Percentiles rank a stretch among this genome's conserved stretches.
These are phyloP conservation scores for Psilopogon haemacephalus DNA, from an alignment of 2,113 vertebrate species.

Conservation along the genomic window DNA sequence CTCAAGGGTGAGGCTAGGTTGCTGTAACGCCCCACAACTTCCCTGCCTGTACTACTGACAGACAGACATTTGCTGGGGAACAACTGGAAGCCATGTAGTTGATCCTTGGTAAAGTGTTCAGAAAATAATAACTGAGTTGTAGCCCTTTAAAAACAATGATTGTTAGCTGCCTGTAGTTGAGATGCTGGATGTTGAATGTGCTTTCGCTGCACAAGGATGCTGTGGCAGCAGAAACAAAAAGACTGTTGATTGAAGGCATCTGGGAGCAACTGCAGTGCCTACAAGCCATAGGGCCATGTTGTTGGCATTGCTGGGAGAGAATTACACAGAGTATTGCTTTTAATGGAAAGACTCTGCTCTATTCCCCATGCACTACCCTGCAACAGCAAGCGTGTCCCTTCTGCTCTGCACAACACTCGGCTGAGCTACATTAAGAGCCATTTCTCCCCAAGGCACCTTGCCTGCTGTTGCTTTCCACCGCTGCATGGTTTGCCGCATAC, in stretches of 20 bases:
- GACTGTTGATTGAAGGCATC: neutral
- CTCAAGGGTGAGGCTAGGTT: neutral
- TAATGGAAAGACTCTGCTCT: neutral
- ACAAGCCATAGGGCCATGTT: neutral
- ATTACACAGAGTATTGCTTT: neutral
- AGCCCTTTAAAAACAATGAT: neutral
- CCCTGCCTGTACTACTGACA: neutral
- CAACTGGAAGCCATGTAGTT: neutral
- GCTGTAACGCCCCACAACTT: neutral
- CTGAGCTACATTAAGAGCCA: neutral
- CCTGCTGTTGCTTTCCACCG: neutral
- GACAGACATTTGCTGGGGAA: neutral
- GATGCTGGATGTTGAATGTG: neutral
- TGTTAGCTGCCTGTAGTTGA: fast-evolving
- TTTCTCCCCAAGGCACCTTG: neutral
- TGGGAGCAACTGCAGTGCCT: neutral
- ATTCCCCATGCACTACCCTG: neutral
- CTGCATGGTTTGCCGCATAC: neutral
- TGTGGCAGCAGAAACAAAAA: neutral
- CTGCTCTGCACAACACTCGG: neutral
- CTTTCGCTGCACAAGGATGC: neutral
- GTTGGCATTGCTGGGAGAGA: neutral
- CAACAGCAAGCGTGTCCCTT: neutral
- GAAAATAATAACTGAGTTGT: neutral
- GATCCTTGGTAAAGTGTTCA: neutral